Percentiles rank a stretch among this genome's conserved stretches.
Conservation (phyloP, 2,888 invertebrate species). For the Arrhopalites spinosus region DNA sequence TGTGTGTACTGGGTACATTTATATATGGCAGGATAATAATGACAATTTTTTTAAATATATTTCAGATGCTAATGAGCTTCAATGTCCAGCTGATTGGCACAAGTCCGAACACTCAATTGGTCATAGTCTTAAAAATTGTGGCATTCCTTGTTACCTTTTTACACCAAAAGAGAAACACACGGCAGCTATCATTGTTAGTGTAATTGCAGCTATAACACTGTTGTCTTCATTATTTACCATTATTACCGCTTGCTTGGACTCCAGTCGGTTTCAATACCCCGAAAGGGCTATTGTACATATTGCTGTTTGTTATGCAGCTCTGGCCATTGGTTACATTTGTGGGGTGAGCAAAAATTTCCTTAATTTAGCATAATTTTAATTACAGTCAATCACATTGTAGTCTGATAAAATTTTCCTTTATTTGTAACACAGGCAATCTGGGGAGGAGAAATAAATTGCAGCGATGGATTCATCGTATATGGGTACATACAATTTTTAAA, state of each 20-base stretch:
- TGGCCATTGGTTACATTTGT: slow-evolving; percentile 84
- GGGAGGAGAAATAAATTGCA: slow-evolving; percentile 56
- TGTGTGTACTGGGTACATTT: too few relatives aligned
- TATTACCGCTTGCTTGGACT: slow-evolving; percentile 91
- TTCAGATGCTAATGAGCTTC: slow-evolving; percentile 22
- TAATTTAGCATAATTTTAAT: not conserved
- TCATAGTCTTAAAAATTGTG: slow-evolving; percentile 67
- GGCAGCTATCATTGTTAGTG: slow-evolving; percentile 88
- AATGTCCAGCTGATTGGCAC: slow-evolving; percentile 53
- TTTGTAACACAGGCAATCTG: slow-evolving; percentile 51
- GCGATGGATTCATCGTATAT: slow-evolving; percentile 52
- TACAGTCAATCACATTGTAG: not conserved
- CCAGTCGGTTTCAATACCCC: slow-evolving; percentile 93
- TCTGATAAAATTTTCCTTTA: slow-evolving; percentile 14
- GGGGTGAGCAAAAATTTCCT: slow-evolving; percentile 61
- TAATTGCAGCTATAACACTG: slow-evolving; percentile 89
- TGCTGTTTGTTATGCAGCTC: slow-evolving; percentile 93
- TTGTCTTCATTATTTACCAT: slow-evolving; percentile 90
- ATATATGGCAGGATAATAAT: not conserved
- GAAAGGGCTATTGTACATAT: slow-evolving; percentile 97
- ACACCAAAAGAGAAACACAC: slow-evolving; percentile 78
- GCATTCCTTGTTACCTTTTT: slow-evolving; percentile 92
- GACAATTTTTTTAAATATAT: not conserved
- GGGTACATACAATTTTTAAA: too few relatives aligned
- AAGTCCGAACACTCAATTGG: slow-evolving; percentile 52